A percentile compares a stretch with the other conserved stretches of the same genome.
Conservation (phyloP, 1,140 invertebrate species). For the Hycleus cichorii region DNA sequence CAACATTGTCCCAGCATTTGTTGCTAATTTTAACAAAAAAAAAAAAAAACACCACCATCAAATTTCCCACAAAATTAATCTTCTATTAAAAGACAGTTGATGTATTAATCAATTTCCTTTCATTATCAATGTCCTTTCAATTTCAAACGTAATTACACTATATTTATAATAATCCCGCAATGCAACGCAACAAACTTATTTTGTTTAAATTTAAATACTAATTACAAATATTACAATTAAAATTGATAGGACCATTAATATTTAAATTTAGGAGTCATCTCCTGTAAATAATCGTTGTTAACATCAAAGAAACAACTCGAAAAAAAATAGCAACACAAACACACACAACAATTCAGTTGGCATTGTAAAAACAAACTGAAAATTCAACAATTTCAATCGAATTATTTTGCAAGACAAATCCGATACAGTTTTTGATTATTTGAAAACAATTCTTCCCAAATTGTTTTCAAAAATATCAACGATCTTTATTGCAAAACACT, state of each 20-base stretch:
- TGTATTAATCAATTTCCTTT: background rate
- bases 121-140: constrained; percentile 1
- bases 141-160: background rate
- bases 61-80: background rate
- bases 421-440: background rate
- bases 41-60: background rate
- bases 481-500: background rate
- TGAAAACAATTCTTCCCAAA: background rate
- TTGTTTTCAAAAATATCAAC: background rate
- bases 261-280: too few species aligned
- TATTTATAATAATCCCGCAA: too few species aligned
- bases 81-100: background rate
- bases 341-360: too few species aligned
- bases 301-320: too few species aligned
- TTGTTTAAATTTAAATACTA: too few species aligned
- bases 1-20: constrained; percentile 20
- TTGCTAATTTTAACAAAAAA: background rate
- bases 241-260: too few species aligned
- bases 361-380: background rate
- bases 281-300: too few species aligned
- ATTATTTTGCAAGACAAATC: background rate
- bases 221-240: too few species aligned
- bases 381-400: background rate
- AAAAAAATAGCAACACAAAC: too few species aligned
- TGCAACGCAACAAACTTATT: too few species aligned